Percentiles rank a stretch among this genome's conserved stretches.
Evolutionary conservation across 2,113 vertebrate genomes (phyloP).

Genomic region (Gadus chalcogrammus): DNA sequence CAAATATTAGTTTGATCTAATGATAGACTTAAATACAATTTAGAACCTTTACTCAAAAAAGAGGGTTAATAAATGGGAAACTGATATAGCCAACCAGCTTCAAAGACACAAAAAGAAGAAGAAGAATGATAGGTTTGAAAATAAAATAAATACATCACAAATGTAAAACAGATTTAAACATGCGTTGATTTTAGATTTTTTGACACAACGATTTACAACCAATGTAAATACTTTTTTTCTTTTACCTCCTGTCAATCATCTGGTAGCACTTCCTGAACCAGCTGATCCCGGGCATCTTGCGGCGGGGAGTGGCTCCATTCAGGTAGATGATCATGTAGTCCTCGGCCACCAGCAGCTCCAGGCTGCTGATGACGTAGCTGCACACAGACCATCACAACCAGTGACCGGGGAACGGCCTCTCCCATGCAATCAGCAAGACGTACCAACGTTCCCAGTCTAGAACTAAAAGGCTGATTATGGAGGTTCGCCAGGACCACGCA

Average conservation of each 20-base stretch:
- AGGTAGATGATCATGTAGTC: slow-evolving; percentile 98
- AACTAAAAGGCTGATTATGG: no score
- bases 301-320: slow-evolving; percentile 89
- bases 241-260: slow-evolving; percentile 96
- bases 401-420: not conserved
- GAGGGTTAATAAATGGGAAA: no score
- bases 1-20: not conserved
- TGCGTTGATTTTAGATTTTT: no score
- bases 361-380: slow-evolving; percentile 95
- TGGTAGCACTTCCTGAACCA: slow-evolving; percentile 98
- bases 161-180: not conserved
- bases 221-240: no score
- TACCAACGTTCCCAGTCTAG: no score
- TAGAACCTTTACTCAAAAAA: no score
- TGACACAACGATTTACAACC: no score
- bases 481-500: no score
- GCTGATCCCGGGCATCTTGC: slow-evolving; percentile 92
- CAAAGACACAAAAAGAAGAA: no score
- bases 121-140: no score
- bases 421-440: no score
- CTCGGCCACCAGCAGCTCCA: slow-evolving; percentile 95
- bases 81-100: no score
- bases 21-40: not conserved
- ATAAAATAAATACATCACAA: not conserved
- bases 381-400: not conserved